Base-by-base conservation (phyloP, 2,113 vertebrate genomes). In the Saimiri boliviensis region DNA sequence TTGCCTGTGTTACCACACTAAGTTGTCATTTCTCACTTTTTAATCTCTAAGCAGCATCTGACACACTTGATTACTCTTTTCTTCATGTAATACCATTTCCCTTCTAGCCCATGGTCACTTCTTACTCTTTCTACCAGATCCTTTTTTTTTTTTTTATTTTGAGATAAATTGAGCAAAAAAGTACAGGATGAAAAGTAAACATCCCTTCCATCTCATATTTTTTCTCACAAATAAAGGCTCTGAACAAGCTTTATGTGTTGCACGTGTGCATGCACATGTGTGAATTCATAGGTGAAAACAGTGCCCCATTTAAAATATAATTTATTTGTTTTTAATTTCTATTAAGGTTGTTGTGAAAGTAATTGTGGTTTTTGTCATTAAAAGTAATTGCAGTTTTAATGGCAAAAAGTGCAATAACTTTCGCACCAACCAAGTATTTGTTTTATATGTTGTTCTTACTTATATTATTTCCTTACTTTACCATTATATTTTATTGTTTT, bases 121-220 rank as follows among this genome's bases (percentile, higher is more conserved):
- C 14, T 68, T 85, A 70, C 20, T 45, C 19, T 23, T 92, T 80
- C 70, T 87, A 30, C 71, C 40, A 54, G 27, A 56, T 91, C 35
- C 17, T 87, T 6, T 4, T 63, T 82, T 37, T 37, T 60, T 32
- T 58, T 47, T 86, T 49, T 63, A 35, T 77, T 94, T 94, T 7
- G 40, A 90, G 86, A 86, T 86, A 66, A 86, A 77, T 71, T 71
- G 25, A 82, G 94, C 32, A 47, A 32, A 92, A 97, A 73, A 83
- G 8, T 52, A 30, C 54, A 93, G 60, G 76, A 42, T 86, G 20
- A 73, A 73, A 90, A 73, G 49, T 27, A 42, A 90, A 60, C 30
- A 52, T 49, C 25, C 7, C 11, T 19, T 17, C 17, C 70, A 88
- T 52, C 45, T 12, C 17, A 32, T 66, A 74, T 83, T 93, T 20